phyloP scores from a whole-genome alignment of 2,797 vertebrate species.

The Smutsia gigantea region DNA sequence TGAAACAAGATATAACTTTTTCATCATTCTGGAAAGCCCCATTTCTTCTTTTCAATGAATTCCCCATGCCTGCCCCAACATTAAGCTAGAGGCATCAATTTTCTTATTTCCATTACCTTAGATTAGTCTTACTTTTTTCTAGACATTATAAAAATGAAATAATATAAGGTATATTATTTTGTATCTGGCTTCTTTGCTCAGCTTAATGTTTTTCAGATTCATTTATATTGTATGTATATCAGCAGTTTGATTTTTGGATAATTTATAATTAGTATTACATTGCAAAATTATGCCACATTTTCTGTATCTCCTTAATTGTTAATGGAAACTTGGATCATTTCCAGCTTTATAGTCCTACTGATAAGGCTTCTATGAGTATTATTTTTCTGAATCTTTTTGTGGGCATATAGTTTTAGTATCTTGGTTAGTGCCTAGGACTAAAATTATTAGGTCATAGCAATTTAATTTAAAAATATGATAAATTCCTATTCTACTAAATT shows the following conservation, averaged over 20 bases:
- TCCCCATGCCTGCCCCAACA: neutral
- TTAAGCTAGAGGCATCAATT: neutral
- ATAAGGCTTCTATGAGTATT: neutral
- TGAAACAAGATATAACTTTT: neutral
- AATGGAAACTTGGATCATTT: neutral
- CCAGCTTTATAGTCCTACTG: neutral
- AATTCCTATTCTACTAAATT: neutral
- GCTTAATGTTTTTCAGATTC: too few relatives aligned
- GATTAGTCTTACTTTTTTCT: too few relatives aligned
- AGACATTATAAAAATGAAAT: too few relatives aligned
- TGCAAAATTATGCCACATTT: too few relatives aligned
- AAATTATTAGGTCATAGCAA: neutral
- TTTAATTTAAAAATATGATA: too few relatives aligned
- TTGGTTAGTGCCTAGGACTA: neutral
- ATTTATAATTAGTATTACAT: too few relatives aligned
- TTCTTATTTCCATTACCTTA: neutral
- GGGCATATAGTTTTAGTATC: neutral
- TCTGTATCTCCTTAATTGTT: too few relatives aligned
- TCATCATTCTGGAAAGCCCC: neutral
- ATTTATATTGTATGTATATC: too few relatives aligned
- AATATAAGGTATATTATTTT: too few relatives aligned
- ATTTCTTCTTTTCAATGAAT: neutral
- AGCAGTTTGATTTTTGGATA: too few relatives aligned
- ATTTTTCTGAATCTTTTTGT: neutral
- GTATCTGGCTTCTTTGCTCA: too few relatives aligned